Evolutionary conservation across 2,113 vertebrate species (phyloP).

Genomic region (Dendropsophus ebraccatus): DNA sequence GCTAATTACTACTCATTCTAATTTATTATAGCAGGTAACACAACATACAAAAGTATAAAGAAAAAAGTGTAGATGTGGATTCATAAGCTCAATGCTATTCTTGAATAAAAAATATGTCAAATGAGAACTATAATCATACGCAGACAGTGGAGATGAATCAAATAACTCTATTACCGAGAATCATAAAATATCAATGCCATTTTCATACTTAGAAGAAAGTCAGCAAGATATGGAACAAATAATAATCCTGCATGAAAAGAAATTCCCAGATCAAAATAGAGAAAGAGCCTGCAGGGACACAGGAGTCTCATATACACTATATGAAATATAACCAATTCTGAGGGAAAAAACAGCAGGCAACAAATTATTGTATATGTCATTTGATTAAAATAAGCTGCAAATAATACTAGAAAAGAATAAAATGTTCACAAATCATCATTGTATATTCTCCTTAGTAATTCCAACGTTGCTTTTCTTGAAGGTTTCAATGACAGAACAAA

Average conservation of each 20-base stretch:
- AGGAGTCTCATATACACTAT: conserved; percentile 5
- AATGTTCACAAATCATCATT: conserved; percentile 10
- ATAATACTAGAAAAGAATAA: conserved; percentile 12
- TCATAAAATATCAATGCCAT: conserved; percentile 43
- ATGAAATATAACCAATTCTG: conserved; percentile 11
- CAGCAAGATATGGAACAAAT: conserved; percentile 34
- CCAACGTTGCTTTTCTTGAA: not conserved
- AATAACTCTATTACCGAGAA: conserved; percentile 34
- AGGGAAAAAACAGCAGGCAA: conserved; percentile 12
- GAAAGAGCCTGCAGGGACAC: conserved; percentile 21
- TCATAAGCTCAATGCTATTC: not conserved
- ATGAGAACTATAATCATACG: conserved; percentile 33
- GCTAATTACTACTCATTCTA: not conserved
- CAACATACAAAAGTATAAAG: not conserved
- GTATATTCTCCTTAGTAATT: conserved; percentile 4
- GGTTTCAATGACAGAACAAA: not conserved
- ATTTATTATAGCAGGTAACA: not conserved
- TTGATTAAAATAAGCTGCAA: not conserved
- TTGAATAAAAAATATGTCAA: not conserved
- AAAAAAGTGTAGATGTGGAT: not conserved
- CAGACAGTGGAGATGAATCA: conserved; percentile 28
- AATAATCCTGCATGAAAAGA: conserved; percentile 31
- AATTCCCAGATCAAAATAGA: conserved; percentile 31
- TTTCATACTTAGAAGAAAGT: conserved; percentile 21
- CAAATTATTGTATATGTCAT: conserved; percentile 16